phyloP scores from a whole-genome alignment of 2,888 invertebrate species.

The Platycheirus rosarum region DNA sequence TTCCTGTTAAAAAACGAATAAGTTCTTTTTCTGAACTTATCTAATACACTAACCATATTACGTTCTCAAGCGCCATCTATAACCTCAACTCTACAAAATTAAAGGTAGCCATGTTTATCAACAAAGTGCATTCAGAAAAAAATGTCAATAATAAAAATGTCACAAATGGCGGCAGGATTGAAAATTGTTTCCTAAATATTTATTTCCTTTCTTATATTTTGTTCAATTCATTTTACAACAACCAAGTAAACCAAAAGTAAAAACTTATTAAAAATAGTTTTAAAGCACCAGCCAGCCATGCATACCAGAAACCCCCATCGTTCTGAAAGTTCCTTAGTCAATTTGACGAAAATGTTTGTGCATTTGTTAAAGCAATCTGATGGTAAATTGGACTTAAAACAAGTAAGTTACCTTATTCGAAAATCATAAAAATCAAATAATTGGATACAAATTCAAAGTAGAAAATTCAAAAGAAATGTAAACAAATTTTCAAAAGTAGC shows the following conservation, averaged over 20 bases:
- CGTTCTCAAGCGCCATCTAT: not conserved
- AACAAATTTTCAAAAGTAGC: slow-evolving; percentile 68
- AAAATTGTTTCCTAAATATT: slow-evolving; percentile 13
- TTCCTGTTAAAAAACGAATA: no score
- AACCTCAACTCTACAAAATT: not conserved
- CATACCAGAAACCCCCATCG: slow-evolving; percentile 75
- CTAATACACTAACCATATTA: not conserved
- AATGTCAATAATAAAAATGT: slow-evolving; percentile 24
- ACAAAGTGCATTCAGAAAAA: slow-evolving; percentile 21
- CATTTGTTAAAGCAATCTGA: slow-evolving; percentile 80
- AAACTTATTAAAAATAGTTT: not conserved
- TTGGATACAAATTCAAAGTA: not conserved
- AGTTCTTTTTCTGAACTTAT: no score
- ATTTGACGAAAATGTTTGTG: slow-evolving; percentile 81
- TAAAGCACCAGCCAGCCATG: not conserved
- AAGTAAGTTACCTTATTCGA: slow-evolving; percentile 76
- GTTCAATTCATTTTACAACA: not conserved
- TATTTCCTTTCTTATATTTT: not conserved
- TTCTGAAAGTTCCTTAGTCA: slow-evolving; percentile 80
- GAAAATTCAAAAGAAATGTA: slow-evolving; percentile 23
- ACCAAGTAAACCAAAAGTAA: not conserved
- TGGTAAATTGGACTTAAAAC: slow-evolving; percentile 81
- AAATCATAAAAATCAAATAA: not conserved
- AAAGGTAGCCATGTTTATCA: not conserved
- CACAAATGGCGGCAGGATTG: slow-evolving; percentile 27